A percentile compares a stretch with the other conserved stretches of the same genome.
Conservation (phyloP, 2,113 vertebrate genomes). For the Brienomyrus longianalis region DNA sequence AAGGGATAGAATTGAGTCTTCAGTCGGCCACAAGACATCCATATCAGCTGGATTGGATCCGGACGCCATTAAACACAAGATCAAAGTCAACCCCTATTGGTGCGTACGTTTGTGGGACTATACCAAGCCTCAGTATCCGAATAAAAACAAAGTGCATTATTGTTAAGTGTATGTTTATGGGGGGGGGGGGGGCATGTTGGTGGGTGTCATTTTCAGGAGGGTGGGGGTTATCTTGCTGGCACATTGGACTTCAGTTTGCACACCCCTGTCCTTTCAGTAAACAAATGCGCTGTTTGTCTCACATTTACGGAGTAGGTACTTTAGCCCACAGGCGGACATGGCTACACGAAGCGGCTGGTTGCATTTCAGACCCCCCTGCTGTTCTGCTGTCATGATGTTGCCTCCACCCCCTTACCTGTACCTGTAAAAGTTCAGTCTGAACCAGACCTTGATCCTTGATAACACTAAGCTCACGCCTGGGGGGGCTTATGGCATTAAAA, state of each 20-base stretch:
- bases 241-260: neutral
- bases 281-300: neutral
- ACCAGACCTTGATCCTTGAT: neutral
- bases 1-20: neutral
- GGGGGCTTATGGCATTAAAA: neutral
- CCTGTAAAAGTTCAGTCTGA: neutral
- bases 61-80: neutral
- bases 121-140: neutral
- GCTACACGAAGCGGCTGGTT: neutral
- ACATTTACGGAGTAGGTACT: neutral
- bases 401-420: neutral
- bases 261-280: neutral
- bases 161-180: neutral
- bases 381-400: neutral
- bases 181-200: neutral
- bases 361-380: neutral
- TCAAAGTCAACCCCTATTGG: neutral
- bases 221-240: neutral
- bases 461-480: neutral
- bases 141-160: neutral
- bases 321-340: neutral
- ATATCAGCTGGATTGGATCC: neutral
- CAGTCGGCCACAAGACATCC: neutral
- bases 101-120: neutral
- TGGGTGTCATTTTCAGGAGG: neutral